A percentile compares a stretch with the other conserved stretches of the same genome.
Evolutionary conservation across 2,797 vertebrate species (phyloP).

Genomic region (Melanotaenia maccullochi): DNA sequence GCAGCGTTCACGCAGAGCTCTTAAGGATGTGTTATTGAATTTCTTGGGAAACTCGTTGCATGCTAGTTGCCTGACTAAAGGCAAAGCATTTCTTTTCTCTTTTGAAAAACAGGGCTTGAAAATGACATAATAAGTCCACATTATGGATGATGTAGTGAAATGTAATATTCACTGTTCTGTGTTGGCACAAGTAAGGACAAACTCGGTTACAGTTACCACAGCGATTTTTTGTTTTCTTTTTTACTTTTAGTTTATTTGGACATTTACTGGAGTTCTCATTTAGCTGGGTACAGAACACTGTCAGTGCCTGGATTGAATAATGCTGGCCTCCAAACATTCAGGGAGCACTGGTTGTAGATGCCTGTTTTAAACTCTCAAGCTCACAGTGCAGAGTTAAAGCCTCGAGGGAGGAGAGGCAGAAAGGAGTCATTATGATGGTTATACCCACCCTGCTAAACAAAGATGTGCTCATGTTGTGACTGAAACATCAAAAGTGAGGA

Average conservation of each 20-base stretch:
- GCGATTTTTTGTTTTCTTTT: slow-evolving; percentile 61
- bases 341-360: slow-evolving; percentile 12
- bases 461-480: slow-evolving; percentile 50
- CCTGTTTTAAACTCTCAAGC: slow-evolving; percentile 28
- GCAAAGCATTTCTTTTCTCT: slow-evolving; percentile 65
- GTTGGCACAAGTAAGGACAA: slow-evolving; percentile 50
- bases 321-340: slow-evolving; percentile 32
- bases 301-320: slow-evolving; percentile 39
- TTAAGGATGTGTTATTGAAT: slow-evolving; percentile 62
- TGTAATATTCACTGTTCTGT: slow-evolving; percentile 64
- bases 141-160: slow-evolving; percentile 76
- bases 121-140: slow-evolving; percentile 75
- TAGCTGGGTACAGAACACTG: slow-evolving; percentile 9
- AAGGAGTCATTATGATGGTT: slow-evolving; percentile 51
- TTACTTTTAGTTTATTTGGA: slow-evolving; percentile 40
- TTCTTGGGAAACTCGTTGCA: slow-evolving; percentile 61
- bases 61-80: slow-evolving; percentile 59
- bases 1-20: slow-evolving; percentile 48
- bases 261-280: slow-evolving; percentile 29
- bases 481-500: slow-evolving; percentile 50
- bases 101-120: slow-evolving; percentile 54
- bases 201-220: slow-evolving; percentile 56
- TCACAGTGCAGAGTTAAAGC: slow-evolving; percentile 33
- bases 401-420: slow-evolving; percentile 51
- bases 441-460: slow-evolving; percentile 52